These are phyloP conservation scores for Sphenopsis melanotis DNA, from an alignment of 2,797 vertebrate species.

Conservation along the genomic window DNA sequence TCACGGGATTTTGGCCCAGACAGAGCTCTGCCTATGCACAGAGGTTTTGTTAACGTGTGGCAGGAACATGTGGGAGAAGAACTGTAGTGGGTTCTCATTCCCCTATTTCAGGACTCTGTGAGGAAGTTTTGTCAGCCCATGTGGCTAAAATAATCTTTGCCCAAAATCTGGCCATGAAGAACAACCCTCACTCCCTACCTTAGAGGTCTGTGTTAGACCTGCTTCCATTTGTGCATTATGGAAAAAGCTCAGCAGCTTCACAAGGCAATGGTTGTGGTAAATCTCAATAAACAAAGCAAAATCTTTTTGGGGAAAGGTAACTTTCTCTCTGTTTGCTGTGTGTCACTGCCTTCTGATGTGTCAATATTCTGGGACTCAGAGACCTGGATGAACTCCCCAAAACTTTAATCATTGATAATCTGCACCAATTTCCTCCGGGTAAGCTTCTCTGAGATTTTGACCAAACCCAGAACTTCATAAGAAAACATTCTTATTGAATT, in stretches of 20 bases:
- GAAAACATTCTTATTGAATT: background rate
- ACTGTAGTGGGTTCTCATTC: background rate
- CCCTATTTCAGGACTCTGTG: background rate
- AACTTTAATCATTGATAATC: background rate
- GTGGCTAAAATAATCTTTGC: background rate
- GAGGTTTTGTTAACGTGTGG: background rate
- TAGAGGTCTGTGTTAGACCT: background rate
- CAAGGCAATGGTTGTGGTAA: background rate
- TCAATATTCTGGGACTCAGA: background rate
- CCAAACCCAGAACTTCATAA: background rate
- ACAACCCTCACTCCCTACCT: background rate
- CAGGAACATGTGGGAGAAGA: background rate
- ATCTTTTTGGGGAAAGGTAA: background rate
- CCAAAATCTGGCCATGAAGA: background rate
- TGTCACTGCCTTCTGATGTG: background rate
- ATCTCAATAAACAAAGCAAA: background rate
- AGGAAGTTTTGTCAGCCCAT: accelerated
- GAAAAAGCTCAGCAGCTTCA: background rate
- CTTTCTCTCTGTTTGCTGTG: background rate
- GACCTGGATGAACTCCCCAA: background rate
- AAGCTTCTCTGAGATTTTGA: background rate
- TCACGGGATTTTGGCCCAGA: background rate
- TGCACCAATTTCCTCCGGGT: background rate
- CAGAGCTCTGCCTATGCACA: accelerated
- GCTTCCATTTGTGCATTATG: background rate